Base-by-base conservation (phyloP, 2,797 vertebrate species). In the Tragelaphus oryx region DNA sequence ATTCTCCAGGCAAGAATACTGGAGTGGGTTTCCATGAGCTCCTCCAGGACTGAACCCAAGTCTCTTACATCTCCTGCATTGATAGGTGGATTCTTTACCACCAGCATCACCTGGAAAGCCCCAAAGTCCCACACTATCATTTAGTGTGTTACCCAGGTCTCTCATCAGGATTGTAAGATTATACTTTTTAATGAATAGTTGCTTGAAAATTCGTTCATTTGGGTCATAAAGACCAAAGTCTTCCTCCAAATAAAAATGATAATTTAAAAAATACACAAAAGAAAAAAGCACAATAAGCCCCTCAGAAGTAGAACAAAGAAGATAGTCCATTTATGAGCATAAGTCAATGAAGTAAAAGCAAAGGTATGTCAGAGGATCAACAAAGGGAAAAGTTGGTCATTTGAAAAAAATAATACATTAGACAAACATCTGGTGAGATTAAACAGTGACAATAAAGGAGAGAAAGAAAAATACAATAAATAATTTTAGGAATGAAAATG, bases 131-230 rank as follows among this genome's bases (percentile, higher is more conserved):
- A 54, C 5, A 17, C 17, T 59, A n/a, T 37, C 13, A 28, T 80
- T 81, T 50, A 65, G 14, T 60, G 33, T 76, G 20, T 54, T 86
- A 54, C 62, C 33, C 46, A 9, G 71, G 48, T 55, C 75, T 92
- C 68, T n/a, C n/a, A 84, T 59, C 41, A 90, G 33, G 60, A 41
- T 50, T 30, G 0, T 59, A 68, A 55, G 20, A 88, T 18, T 18
- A 37, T 10, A 87, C 81, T 82, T 86, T 80, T 41, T 91, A 52
- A 78, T 59, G 13, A 85, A 46, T 18, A 28, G 33, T 78, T 82
- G 44, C 30, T 80, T 86, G 71, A 48, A 89, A 96, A 96, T 89
- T 75, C 87, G 52, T 46, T 83, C 30, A 55, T 91, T 78, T 83
- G 28, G 44, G 16, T 71, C 75, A 71, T 18, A 4, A 54, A 91